phyloP scores from a whole-genome alignment of 2,888 invertebrate species.

The Bombylius major region DNA sequence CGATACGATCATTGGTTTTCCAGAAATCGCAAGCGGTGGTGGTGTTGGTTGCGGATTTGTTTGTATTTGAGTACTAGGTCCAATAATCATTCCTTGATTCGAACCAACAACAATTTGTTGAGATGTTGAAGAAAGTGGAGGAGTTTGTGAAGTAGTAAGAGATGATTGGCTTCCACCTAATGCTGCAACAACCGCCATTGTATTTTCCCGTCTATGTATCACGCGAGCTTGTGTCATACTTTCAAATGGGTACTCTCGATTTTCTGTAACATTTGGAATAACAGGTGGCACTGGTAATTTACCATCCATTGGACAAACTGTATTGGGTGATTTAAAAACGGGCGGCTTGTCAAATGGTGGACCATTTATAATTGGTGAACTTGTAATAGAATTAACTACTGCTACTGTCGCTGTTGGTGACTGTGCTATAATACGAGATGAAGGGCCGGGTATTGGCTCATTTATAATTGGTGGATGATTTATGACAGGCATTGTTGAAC shows the following conservation, averaged over 20 bases:
- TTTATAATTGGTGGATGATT: background rate
- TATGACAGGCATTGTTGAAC: constrained; percentile 6
- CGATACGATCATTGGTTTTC: constrained; percentile 3
- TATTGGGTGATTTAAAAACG: constrained; percentile 67
- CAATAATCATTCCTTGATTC: constrained; percentile 1
- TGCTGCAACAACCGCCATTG: constrained; percentile 34
- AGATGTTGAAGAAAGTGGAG: background rate
- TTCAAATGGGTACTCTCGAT: constrained; percentile 68
- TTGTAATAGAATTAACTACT: constrained; percentile 12
- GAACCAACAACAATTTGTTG: background rate
- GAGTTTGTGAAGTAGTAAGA: background rate
- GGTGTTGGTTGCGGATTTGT: constrained; percentile 1
- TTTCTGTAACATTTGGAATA: constrained; percentile 34
- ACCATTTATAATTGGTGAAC: constrained; percentile 9
- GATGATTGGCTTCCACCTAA: constrained; percentile 3
- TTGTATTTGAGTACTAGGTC: background rate
- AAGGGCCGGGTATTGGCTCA: background rate
- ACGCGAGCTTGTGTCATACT: constrained; percentile 86
- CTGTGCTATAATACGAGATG: constrained; percentile 1
- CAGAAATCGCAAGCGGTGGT: constrained; percentile 7
- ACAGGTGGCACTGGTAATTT: constrained; percentile 48
- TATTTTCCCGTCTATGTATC: constrained; percentile 61
- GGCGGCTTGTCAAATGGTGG: constrained; percentile 18
- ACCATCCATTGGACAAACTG: constrained; percentile 73
- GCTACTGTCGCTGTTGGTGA: constrained; percentile 17